Base-by-base conservation (phyloP, 1,140 invertebrate species). In the Drosophila neocordata region DNA sequence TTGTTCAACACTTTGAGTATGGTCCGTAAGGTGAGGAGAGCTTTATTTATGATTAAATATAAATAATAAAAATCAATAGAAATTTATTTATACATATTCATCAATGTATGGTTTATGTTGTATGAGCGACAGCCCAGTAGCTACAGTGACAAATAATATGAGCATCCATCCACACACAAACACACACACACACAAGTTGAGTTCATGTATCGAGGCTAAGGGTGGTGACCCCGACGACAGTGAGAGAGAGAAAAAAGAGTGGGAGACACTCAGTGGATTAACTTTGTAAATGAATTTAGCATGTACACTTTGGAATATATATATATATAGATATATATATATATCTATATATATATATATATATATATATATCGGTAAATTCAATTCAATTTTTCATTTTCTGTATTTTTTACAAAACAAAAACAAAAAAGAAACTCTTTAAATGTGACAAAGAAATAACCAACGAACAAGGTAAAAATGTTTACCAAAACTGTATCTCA, bases 11-110 rank as follows among this genome's bases (percentile, higher is more conserved):
- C 52, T 70, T 31, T 65, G 62, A 73, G 73, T 65, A 7, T 11
- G 37, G 24, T 13, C 18, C 18, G 27, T 35, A 37, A 31, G 31
- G 11, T 12, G 15, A 31, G 13, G 69, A 12, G 52, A 27, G 56
- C 48, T 74, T 75, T 75, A 75, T 76, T 75, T 76, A 76, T 76
- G 75, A 76, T 76, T 76, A 76, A 76, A 76, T 69, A 76, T 69
- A 76, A 75, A 76, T 76, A 76, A 76, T 76, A 76, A 76, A 76
- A 76, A 76, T 76, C 73, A 76, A 76, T 76, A 76, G 59, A 76
- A 76, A 76, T 76, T 76, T 76, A 76, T 76, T 76, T 76, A 76
- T 76, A 76, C 72, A 75, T 69, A 75, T 69, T 69, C 73, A 75
- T 75, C 73, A 75, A 76, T 75, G 63, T 66, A 27, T 44, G 68